A percentile compares a stretch with the other conserved stretches of the same genome.
These are phyloP conservation scores for Prionchulus punctatus DNA, from an alignment of 2,888 invertebrate genomes.

Conservation along the genomic window DNA sequence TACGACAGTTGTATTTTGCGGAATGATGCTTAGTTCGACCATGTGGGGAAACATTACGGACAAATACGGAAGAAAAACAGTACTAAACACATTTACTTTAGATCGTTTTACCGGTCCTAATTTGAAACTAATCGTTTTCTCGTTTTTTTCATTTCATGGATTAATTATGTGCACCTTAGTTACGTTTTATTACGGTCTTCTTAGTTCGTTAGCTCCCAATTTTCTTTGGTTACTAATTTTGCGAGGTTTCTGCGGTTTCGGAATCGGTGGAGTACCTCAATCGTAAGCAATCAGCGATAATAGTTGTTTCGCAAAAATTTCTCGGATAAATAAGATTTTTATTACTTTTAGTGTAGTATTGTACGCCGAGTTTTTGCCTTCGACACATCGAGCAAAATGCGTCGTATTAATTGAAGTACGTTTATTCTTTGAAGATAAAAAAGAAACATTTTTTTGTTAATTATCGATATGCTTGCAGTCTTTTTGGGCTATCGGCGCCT, in stretches of 20 bases:
- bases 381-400: conserved; percentile 80
- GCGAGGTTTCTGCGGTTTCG: conserved; percentile 82
- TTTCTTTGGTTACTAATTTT: conserved; percentile 74
- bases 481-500: conserved; percentile 90
- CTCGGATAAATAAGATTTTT: background rate
- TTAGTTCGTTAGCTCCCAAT: conserved; percentile 75
- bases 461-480: too few species aligned
- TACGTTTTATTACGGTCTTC: conserved; percentile 70
- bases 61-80: conserved; percentile 70
- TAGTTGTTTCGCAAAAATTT: background rate
- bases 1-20: conserved; percentile 79
- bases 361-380: conserved; percentile 86
- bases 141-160: conserved; percentile 46
- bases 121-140: background rate
- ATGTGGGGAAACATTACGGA: conserved; percentile 91
- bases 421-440: too few species aligned
- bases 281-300: conserved; percentile 52
- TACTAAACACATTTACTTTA: conserved; percentile 35
- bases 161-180: conserved; percentile 71
- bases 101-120: conserved; percentile 3
- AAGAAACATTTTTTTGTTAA: too few species aligned
- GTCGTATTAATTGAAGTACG: conserved; percentile 82
- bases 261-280: conserved; percentile 88
- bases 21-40: conserved; percentile 91
- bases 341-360: conserved; percentile 65